A percentile compares a stretch with the other conserved stretches of the same genome.
Evolutionary conservation across 2,113 vertebrate genomes (phyloP).

Genomic region (Ctenodactylus gundi): DNA sequence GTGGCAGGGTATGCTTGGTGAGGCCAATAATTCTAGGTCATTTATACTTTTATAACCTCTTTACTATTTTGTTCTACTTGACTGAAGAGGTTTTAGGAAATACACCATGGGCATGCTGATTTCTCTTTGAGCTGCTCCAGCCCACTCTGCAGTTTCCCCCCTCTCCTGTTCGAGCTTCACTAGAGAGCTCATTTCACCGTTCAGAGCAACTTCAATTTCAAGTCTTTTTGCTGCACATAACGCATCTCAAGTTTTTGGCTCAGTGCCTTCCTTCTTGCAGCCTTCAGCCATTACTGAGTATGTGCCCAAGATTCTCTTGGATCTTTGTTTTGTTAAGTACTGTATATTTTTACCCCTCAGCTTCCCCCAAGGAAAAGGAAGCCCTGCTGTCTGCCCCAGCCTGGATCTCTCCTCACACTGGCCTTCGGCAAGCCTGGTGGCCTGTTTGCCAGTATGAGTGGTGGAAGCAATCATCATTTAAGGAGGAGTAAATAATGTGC

Average conservation of each 20-base stretch:
- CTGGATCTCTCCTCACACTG: accelerated
- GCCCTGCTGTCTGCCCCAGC: not conserved
- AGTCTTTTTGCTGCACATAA: slow-evolving; percentile 22
- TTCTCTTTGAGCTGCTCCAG: not conserved
- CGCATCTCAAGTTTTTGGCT: not conserved
- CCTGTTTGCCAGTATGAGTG: not conserved
- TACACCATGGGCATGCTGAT: not conserved
- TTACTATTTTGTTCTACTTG: slow-evolving; percentile 50
- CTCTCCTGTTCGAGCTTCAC: not conserved
- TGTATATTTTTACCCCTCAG: not conserved
- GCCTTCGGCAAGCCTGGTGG: not conserved
- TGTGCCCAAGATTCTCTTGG: not conserved
- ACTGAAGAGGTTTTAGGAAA: slow-evolving; percentile 54
- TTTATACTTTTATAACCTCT: slow-evolving; percentile 59
- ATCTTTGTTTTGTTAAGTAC: slow-evolving; percentile 10
- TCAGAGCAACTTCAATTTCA: slow-evolving; percentile 56
- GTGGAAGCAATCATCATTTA: not conserved
- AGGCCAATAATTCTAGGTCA: slow-evolving; percentile 43
- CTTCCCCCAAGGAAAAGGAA: not conserved
- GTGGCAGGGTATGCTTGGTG: slow-evolving; percentile 30
- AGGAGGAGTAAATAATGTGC: not conserved
- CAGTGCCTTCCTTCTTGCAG: not conserved
- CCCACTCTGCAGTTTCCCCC: not conserved
- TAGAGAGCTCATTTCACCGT: slow-evolving; percentile 27
- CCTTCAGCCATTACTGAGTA: not conserved